Percentiles rank a stretch among this genome's conserved stretches.
Conservation (phyloP, 1,140 invertebrate species). For the Aricia agestis region DNA sequence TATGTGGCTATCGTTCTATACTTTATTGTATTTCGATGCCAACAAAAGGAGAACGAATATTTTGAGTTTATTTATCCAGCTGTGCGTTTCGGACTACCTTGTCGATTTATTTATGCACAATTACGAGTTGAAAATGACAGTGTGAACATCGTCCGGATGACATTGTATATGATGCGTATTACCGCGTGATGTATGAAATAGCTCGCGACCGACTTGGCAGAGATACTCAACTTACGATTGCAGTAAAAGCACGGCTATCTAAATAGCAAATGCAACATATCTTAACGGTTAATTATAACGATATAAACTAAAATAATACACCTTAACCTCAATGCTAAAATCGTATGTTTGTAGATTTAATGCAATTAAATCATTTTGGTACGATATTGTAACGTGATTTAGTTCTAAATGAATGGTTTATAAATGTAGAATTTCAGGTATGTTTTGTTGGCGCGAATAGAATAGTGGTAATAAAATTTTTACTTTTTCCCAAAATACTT, state of each 20-base stretch:
- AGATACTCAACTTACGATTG: not conserved
- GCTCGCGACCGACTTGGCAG: slow-evolving; percentile 12
- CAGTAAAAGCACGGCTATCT: slow-evolving; percentile 11
- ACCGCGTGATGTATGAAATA: not conserved
- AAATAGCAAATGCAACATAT: slow-evolving; percentile 10
- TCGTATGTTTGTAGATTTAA: not conserved
- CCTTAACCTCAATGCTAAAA: slow-evolving; percentile 2
- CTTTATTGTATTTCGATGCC: no score
- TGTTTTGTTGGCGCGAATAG: no score
- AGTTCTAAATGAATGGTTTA: no score
- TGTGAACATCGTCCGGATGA: not conserved
- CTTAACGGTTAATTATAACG: not conserved
- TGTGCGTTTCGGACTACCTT: not conserved
- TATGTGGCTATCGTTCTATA: no score
- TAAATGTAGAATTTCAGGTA: no score
- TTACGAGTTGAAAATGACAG: not conserved
- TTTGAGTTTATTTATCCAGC: no score
- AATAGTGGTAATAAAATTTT: no score
- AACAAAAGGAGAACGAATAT: no score
- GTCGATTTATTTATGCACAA: not conserved
- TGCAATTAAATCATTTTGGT: no score
- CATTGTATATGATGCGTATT: slow-evolving; percentile 9
- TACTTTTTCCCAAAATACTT: no score
- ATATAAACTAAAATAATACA: not conserved
- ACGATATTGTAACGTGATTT: no score